Conservation (phyloP, 2,888 invertebrate species). For the Eupithecia dodoneata region DNA sequence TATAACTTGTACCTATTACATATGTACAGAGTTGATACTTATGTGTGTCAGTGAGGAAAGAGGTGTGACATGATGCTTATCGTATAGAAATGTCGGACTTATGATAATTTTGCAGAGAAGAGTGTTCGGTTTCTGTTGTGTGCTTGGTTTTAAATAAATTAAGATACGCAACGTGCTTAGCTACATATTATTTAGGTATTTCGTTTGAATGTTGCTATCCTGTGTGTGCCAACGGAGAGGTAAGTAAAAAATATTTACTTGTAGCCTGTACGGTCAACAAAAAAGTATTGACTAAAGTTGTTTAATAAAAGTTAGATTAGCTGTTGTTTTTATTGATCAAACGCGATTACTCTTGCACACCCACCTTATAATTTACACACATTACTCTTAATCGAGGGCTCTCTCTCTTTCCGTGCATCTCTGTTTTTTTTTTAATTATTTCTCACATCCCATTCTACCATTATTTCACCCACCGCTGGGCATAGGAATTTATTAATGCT, state of each 20-base stretch:
- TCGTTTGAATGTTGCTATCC: background rate
- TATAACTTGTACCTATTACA: constrained; percentile 60
- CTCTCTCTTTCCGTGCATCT: background rate
- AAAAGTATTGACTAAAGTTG: background rate
- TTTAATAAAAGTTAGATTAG: background rate
- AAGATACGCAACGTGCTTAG: constrained; percentile 9
- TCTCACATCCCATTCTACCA: background rate
- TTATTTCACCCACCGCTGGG: background rate
- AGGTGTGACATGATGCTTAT: constrained; percentile 37
- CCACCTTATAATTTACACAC: background rate
- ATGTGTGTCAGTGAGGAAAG: constrained; percentile 38
- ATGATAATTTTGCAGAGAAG: constrained; percentile 31
- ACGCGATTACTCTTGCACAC: too few relatives aligned
- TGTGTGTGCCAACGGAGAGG: background rate
- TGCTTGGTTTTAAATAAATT: constrained; percentile 28
- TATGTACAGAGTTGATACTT: constrained; percentile 29
- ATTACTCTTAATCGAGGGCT: background rate
- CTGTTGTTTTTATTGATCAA: background rate
- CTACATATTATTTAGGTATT: background rate
- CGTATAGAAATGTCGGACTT: constrained; percentile 30
- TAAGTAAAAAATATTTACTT: background rate
- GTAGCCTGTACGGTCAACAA: background rate
- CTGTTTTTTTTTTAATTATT: background rate
- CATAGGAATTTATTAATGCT: background rate
- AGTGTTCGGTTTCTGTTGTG: constrained; percentile 32